These are phyloP conservation scores for Hirtodrosophila cameraria DNA, from an alignment of 2,888 invertebrate genomes.

Conservation along the genomic window DNA sequence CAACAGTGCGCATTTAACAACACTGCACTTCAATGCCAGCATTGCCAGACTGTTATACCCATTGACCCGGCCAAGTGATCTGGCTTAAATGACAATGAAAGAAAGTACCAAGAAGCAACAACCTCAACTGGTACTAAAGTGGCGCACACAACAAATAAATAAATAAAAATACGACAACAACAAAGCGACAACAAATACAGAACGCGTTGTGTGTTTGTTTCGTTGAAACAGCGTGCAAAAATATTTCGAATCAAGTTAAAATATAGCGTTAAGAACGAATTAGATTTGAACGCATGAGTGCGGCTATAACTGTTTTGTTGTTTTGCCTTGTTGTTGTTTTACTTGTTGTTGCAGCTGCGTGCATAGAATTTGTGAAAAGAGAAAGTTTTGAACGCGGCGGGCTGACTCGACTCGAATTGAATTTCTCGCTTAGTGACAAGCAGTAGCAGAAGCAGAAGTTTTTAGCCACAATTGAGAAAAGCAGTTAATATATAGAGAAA, in stretches of 20 bases:
- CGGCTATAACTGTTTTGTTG: slow-evolving; percentile 22
- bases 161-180: slow-evolving; percentile 12
- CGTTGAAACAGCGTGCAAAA: slow-evolving; percentile 8
- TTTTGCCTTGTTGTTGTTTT: slow-evolving; percentile 8
- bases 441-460: slow-evolving; percentile 1
- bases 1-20: slow-evolving; percentile 4
- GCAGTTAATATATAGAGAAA: neutral
- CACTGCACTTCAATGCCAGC: neutral
- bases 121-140: slow-evolving; percentile 9
- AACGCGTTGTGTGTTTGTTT: neutral
- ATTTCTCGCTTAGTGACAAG: neutral
- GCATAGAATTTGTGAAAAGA: slow-evolving; percentile 79
- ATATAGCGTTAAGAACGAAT: slow-evolving; percentile 28
- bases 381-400: slow-evolving; percentile 62
- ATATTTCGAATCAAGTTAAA: slow-evolving; percentile 4
- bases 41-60: slow-evolving; percentile 18
- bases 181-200: too few relatives aligned
- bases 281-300: slow-evolving; percentile 37
- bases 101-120: slow-evolving; percentile 29
- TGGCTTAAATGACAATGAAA: slow-evolving; percentile 34
- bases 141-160: slow-evolving; percentile 13
- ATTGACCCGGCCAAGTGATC: slow-evolving; percentile 15
- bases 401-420: neutral
- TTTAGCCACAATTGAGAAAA: neutral
- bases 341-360: slow-evolving; percentile 48